Evolutionary conservation across 2,797 vertebrate genomes (phyloP).

Genomic region (Enoplosus armatus): DNA sequence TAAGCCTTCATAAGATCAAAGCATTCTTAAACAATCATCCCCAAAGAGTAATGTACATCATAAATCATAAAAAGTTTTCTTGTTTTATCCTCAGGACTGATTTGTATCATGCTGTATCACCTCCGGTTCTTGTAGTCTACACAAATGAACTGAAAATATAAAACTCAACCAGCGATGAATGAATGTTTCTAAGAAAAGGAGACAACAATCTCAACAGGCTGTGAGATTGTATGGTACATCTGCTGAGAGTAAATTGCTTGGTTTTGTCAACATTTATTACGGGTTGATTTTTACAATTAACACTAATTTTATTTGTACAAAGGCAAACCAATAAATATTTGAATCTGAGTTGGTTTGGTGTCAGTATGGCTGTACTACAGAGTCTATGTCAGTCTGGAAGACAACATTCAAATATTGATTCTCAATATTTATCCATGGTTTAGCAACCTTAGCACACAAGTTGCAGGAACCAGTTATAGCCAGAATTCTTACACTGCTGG

Average conservation of each 20-base stretch:
- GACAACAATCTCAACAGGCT: neutral
- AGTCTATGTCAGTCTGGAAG: neutral
- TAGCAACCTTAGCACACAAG: neutral
- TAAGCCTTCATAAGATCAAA: neutral
- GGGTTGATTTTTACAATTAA: neutral
- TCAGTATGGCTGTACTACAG: neutral
- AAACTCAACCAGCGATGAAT: neutral
- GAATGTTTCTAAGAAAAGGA: neutral
- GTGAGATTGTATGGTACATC: neutral
- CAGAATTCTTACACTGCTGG: neutral
- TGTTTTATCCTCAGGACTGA: no score
- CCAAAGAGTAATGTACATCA: neutral
- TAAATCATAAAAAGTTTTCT: neutral
- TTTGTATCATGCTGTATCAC: no score
- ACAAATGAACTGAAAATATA: neutral
- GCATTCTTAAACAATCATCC: neutral
- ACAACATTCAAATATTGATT: conserved; percentile 14
- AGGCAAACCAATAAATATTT: conserved; percentile 12
- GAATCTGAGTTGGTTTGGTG: no score
- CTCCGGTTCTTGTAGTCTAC: no score
- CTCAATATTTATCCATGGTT: conserved; percentile 9
- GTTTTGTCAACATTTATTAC: neutral
- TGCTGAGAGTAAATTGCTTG: neutral
- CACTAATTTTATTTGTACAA: neutral
- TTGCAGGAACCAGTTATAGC: neutral